A percentile compares a stretch with the other conserved stretches of the same genome.
Conservation (phyloP, 2,113 vertebrate genomes). For the Shinisaurus crocodilurus region DNA sequence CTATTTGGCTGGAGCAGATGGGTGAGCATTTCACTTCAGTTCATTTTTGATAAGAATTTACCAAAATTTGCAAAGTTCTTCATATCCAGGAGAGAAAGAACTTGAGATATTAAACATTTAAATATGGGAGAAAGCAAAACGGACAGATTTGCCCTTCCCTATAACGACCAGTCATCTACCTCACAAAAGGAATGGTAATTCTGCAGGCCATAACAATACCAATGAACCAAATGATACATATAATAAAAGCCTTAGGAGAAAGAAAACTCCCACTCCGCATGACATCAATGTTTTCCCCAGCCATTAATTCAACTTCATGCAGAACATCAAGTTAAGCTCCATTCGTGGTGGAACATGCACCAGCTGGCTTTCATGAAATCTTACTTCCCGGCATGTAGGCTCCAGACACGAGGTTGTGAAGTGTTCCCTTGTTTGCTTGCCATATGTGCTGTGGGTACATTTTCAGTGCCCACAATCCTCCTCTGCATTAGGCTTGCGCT, state of each 20-base stretch:
- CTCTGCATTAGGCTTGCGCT: slow-evolving; percentile 60
- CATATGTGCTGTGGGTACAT: slow-evolving; percentile 68
- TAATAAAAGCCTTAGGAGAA: neutral
- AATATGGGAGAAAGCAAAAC: no score
- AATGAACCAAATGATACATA: neutral
- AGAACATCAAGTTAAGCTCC: neutral
- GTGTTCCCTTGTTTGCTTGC: slow-evolving; percentile 58
- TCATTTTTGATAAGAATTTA: no score
- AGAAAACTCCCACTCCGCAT: neutral
- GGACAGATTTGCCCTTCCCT: no score
- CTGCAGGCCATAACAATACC: neutral
- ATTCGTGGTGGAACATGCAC: neutral
- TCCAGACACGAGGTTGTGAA: slow-evolving; percentile 38
- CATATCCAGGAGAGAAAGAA: no score
- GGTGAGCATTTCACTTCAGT: no score
- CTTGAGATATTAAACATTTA: no score
- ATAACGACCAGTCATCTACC: no score
- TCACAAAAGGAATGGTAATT: neutral
- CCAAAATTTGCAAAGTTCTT: no score
- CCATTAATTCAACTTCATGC: slow-evolving; percentile 5
- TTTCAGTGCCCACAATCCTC: slow-evolving; percentile 65
- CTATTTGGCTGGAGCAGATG: no score
- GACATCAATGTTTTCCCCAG: neutral
- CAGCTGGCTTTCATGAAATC: slow-evolving; percentile 20
- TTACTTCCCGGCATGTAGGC: slow-evolving; percentile 2